Base-by-base conservation (phyloP, 2,888 invertebrate species). In the Mythimna loreyi region DNA sequence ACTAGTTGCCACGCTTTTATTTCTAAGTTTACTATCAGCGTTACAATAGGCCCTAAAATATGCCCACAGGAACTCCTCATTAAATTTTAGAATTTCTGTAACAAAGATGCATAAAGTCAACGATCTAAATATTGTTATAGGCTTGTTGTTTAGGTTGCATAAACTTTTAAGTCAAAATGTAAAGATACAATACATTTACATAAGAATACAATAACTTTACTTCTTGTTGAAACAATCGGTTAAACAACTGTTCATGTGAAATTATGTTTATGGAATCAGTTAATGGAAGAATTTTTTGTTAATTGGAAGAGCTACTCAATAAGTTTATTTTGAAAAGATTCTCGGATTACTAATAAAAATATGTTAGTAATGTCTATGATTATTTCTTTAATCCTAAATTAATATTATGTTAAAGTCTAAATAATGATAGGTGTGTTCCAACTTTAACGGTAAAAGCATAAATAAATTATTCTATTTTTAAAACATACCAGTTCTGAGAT, bases 151-250 rank as follows among this genome's bases (percentile, higher is more conserved):
- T 5, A 55, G 43, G 63, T 52, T 53, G 36, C n/a, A 72, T 61
- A 70, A 68, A 77, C 50, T 49, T 43, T 69, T 47, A 23, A 63
- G 21, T 25, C n/a, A 28, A 55, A 52, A 61, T 65, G 59, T 62
- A 81, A 70, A 66, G 21, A 23, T 47, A 47, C 33, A n/a, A 49
- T 82, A 47, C 23, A 81, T 82, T 83, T 66, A 56, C 72, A 78
- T 75, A 78, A 28, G 47, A 72, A 78, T 67, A 28, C 83, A 60
- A 73, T 65, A 25, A 68, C 47, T 61, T 70, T 9, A 63, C 53
- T 60, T 58, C 8, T 43, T 33, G 61, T 47, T 62, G 53, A 52
- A 63, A 59, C 56, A n/a, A 57, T 65, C 43, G 47, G 61, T 72
- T n/a, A 40, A 60, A 25, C 52, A 16, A 69, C 11, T 30, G 13